phyloP scores from a whole-genome alignment of 2,888 invertebrate species.

The Cyaniris semiargus region DNA sequence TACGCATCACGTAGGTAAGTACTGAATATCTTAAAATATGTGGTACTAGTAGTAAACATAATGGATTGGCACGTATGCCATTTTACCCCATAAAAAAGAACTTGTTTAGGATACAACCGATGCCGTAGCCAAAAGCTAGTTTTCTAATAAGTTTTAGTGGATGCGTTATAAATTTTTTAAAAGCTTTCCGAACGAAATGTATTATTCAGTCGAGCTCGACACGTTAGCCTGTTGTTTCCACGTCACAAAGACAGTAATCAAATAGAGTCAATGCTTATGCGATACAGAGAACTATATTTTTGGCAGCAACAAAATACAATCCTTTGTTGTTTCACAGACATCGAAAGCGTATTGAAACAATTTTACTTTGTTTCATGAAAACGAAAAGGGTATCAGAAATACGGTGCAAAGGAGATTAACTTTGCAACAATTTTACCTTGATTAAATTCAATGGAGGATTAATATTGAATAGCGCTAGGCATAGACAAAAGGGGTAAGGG shows the following conservation, averaged over 20 bases:
- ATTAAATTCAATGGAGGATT: background rate
- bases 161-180: background rate
- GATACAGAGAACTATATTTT: background rate
- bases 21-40: no score
- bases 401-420: background rate
- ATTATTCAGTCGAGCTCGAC: background rate
- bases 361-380: background rate
- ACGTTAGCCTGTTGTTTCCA: background rate
- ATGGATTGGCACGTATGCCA: no score
- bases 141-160: background rate
- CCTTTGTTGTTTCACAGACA: background rate
- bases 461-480: no score
- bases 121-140: background rate
- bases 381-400: background rate
- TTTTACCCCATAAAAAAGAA: no score
- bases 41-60: no score
- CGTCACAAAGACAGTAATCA: background rate
- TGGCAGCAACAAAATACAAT: background rate
- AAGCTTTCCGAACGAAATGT: background rate
- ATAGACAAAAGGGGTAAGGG: no score
- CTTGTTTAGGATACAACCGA: no score
- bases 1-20: no score
- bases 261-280: background rate
- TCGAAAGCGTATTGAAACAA: background rate
- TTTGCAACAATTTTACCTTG: background rate